Conservation (phyloP, 53 echinoderm and acorn worm species). For the Astropecten irregularis region DNA sequence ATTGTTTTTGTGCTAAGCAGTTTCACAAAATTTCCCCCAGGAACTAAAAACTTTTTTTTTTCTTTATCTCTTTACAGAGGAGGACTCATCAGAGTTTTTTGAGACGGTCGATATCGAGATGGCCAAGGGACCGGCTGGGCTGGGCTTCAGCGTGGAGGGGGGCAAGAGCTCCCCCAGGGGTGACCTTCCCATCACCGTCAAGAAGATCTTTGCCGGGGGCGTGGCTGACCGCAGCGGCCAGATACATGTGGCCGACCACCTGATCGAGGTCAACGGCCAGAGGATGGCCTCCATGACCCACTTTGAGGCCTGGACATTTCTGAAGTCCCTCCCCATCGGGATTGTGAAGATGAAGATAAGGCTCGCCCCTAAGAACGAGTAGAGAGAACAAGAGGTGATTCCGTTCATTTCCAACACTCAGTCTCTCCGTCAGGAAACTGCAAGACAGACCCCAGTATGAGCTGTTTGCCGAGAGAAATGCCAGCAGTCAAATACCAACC, state of each 20-base stretch:
- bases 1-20: too few relatives aligned
- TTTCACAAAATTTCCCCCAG: too few relatives aligned
- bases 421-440: too few relatives aligned
- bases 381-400: too few relatives aligned
- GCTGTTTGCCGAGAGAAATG: too few relatives aligned
- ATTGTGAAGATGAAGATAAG: slow-evolving; percentile 89
- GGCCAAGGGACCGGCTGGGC: slow-evolving; percentile 87
- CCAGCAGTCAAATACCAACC: too few relatives aligned
- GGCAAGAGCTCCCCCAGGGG: slow-evolving; percentile 92
- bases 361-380: slow-evolving; percentile 13
- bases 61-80: too few relatives aligned
- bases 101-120: slow-evolving; percentile 73
- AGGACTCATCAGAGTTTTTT: neutral
- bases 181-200: slow-evolving; percentile 90
- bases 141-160: slow-evolving; percentile 97
- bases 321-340: slow-evolving; percentile 88
- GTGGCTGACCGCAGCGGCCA: slow-evolving; percentile 82
- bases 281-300: slow-evolving; percentile 75
- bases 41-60: too few relatives aligned
- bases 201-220: slow-evolving; percentile 96
- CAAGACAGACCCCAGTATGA: too few relatives aligned
- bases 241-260: slow-evolving; percentile 83
- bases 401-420: too few relatives aligned
- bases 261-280: slow-evolving; percentile 82
- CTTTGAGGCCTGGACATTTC: slow-evolving; percentile 99